phyloP scores from a whole-genome alignment of 2,113 vertebrate species.

The Perognathus longimembris region DNA sequence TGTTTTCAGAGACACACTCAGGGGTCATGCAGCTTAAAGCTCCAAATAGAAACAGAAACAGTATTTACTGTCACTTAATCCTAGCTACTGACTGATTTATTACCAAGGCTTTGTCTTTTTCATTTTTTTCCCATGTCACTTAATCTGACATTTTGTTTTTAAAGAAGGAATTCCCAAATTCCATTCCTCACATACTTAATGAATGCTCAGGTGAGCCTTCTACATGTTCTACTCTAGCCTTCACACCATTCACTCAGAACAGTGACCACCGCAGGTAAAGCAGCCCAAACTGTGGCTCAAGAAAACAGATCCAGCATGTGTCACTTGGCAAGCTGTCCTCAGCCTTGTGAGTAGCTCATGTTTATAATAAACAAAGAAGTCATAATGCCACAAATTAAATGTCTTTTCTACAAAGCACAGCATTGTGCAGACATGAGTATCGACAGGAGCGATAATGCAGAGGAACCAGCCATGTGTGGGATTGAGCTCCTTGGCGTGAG shows the following conservation, averaged over 20 bases:
- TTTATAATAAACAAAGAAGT: constrained; percentile 34
- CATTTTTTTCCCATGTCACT: constrained; percentile 49
- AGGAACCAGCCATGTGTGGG: background rate
- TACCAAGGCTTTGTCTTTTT: constrained; percentile 47
- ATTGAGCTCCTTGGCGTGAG: background rate
- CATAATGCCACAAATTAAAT: constrained; percentile 25
- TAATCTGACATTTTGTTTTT: constrained; percentile 42
- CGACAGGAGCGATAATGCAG: background rate
- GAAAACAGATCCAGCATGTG: background rate
- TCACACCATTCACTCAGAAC: background rate
- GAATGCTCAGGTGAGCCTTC: constrained; percentile 42
- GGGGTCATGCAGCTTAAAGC: background rate
- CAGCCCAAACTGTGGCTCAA: constrained; percentile 20
- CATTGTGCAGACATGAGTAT: background rate
- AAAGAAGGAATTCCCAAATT: constrained; percentile 38
- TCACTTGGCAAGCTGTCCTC: constrained; percentile 14
- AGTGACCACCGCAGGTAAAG: constrained; percentile 31
- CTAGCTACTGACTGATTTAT: constrained; percentile 45
- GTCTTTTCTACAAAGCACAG: background rate
- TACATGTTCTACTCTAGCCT: constrained; percentile 41
- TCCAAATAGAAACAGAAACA: constrained; percentile 27
- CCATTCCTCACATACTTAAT: constrained; percentile 46
- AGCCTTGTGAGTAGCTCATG: background rate
- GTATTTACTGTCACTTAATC: constrained; percentile 58
- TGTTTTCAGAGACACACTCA: constrained; percentile 17